phyloP scores from a whole-genome alignment of 2,797 vertebrate genomes.

The Platyrinchus mystaceus region DNA sequence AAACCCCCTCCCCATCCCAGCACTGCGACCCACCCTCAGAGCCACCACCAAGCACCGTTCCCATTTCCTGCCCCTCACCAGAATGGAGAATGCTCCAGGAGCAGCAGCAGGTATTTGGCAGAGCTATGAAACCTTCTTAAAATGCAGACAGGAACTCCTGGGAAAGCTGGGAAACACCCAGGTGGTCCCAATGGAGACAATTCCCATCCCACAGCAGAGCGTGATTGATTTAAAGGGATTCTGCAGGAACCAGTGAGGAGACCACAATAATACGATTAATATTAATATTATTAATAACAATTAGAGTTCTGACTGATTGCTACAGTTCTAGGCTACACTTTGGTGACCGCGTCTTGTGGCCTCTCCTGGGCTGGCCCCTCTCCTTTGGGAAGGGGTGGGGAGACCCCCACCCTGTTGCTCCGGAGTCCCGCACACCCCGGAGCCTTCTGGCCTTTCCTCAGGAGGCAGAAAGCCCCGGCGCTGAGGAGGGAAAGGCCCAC shows the following conservation, averaged over 20 bases:
- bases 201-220: not conserved
- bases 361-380: not conserved
- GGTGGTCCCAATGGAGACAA: not conserved
- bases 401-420: slow-evolving; percentile 5
- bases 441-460: not conserved
- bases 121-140: not conserved
- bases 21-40: not conserved
- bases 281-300: not conserved
- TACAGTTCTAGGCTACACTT: slow-evolving; percentile 4
- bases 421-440: rapidly evolving
- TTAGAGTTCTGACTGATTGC: not conserved
- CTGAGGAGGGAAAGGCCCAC: not conserved
- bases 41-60: not conserved
- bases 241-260: rapidly evolving
- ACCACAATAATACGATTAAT: not conserved
- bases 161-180: not conserved
- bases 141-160: not conserved
- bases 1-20: rapidly evolving
- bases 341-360: not conserved
- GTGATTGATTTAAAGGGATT: rapidly evolving
- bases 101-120: not conserved
- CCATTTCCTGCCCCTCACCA: not conserved
- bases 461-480: not conserved
- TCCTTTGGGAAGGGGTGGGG: not conserved
- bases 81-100: not conserved